Percentiles rank a stretch among this genome's conserved stretches.
phyloP scores from a whole-genome alignment of 2,888 invertebrate genomes.

The Apotomis betuletana region DNA sequence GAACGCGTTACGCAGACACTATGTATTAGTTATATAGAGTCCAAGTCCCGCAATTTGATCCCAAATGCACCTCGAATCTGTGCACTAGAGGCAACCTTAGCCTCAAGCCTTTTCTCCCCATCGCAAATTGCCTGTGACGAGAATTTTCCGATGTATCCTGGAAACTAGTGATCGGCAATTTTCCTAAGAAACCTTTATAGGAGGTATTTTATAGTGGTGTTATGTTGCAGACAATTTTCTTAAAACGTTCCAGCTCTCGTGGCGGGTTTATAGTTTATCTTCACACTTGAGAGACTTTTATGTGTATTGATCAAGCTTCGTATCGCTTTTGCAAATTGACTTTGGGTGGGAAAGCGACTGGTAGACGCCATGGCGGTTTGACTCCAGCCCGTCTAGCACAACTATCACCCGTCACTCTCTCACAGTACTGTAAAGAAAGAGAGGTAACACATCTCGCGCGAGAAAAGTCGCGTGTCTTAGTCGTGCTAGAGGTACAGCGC shows the following conservation, averaged over 20 bases:
- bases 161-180: constrained; percentile 24
- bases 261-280: neutral
- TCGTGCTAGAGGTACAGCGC: no score
- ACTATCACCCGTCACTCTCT: no score
- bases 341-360: neutral
- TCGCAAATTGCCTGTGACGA: constrained; percentile 31
- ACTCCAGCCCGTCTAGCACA: no score
- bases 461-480: no score
- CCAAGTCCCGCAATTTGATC: no score
- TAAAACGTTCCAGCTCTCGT: neutral
- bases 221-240: constrained; percentile 23
- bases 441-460: no score
- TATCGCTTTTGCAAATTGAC: neutral
- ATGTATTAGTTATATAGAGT: no score
- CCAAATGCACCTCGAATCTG: no score
- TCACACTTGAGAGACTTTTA: constrained; percentile 4
- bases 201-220: constrained; percentile 5
- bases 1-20: no score
- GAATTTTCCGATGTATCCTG: constrained; percentile 16
- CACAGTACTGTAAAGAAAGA: no score
- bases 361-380: neutral
- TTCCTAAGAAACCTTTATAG: constrained; percentile 5
- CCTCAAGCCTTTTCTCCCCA: constrained; percentile 3
- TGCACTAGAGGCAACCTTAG: neutral
- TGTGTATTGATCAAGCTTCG: neutral